phyloP scores from a whole-genome alignment of 2,113 vertebrate genomes.

The Silurus meridionalis region DNA sequence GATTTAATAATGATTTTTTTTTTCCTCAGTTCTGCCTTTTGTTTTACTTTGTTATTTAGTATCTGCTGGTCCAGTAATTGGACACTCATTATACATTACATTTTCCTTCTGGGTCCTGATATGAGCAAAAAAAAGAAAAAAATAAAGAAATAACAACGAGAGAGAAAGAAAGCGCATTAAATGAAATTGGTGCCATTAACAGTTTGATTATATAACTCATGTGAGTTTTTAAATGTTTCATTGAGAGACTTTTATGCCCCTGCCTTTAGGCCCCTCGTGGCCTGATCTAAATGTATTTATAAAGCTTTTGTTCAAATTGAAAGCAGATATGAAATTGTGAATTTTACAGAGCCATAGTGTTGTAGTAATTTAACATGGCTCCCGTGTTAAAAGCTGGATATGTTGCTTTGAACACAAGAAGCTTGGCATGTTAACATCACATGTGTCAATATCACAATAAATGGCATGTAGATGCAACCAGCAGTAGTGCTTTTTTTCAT shows the following conservation, averaged over 20 bases:
- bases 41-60: slow-evolving; percentile 69
- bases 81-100: slow-evolving; percentile 68
- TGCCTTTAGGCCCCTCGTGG: slow-evolving; percentile 60
- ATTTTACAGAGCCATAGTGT: slow-evolving; percentile 75
- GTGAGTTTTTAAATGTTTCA: slow-evolving; percentile 76
- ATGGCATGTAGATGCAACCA: slow-evolving; percentile 65
- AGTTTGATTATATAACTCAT: slow-evolving; percentile 71
- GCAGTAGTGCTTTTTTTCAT: slow-evolving; percentile 45
- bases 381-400: slow-evolving; percentile 52
- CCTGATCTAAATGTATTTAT: slow-evolving; percentile 74
- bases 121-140: slow-evolving; percentile 59
- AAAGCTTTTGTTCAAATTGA: slow-evolving; percentile 67
- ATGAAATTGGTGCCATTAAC: slow-evolving; percentile 75
- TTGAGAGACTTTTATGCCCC: slow-evolving; percentile 73
- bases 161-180: slow-evolving; percentile 65
- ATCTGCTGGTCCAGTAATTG: slow-evolving; percentile 73
- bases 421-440: slow-evolving; percentile 62
- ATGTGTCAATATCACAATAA: slow-evolving; percentile 75
- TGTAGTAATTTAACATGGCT: slow-evolving; percentile 69
- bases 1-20: slow-evolving; percentile 67
- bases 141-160: neutral
- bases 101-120: slow-evolving; percentile 74
- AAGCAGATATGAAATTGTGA: slow-evolving; percentile 68
- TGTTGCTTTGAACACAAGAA: slow-evolving; percentile 56
- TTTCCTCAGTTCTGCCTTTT: slow-evolving; percentile 39